A percentile compares a stretch with the other conserved stretches of the same genome.
Evolutionary conservation across 1,140 invertebrate genomes (phyloP).

Genomic region (Dufourea novaeangliae): DNA sequence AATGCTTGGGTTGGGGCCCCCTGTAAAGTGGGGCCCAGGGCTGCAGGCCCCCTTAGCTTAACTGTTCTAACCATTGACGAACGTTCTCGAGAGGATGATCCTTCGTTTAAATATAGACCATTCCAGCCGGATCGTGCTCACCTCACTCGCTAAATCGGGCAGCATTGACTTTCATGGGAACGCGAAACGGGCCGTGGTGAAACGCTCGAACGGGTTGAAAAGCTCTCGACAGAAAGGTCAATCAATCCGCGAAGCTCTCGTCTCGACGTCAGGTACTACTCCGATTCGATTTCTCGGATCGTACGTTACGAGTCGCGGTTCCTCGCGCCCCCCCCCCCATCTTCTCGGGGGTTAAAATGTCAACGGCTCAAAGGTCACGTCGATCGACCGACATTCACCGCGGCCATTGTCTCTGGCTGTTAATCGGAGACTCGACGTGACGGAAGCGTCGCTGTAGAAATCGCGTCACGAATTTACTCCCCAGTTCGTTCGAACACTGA

Average conservation of each 20-base stretch:
- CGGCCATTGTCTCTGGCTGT: constrained; percentile 40
- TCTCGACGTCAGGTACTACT: constrained; percentile 33
- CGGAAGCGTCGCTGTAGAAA: not conserved
- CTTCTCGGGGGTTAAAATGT: constrained; percentile 53
- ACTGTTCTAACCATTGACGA: too few relatives aligned
- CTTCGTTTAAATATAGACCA: not conserved
- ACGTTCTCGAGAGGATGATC: not conserved
- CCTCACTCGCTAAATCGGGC: not conserved
- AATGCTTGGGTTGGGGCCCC: too few relatives aligned
- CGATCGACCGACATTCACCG: constrained; percentile 50
- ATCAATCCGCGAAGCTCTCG: constrained; percentile 30
- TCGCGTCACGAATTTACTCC: not conserved
- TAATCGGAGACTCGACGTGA: constrained; percentile 36
- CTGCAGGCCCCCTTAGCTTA: too few relatives aligned
- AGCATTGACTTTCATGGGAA: constrained; percentile 18
- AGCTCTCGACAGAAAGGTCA: constrained; percentile 7
- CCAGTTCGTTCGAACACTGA: too few relatives aligned
- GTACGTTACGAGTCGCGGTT: constrained; percentile 38
- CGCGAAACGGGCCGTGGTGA: not conserved
- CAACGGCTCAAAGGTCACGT: constrained; percentile 56
- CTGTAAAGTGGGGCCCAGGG: too few relatives aligned
- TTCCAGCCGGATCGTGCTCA: not conserved
- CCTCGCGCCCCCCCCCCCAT: constrained; percentile 11
- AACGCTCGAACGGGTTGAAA: not conserved
- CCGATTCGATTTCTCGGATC: constrained; percentile 43